Conservation (phyloP, 2,797 vertebrate genomes). For the Sebastes dallii region DNA sequence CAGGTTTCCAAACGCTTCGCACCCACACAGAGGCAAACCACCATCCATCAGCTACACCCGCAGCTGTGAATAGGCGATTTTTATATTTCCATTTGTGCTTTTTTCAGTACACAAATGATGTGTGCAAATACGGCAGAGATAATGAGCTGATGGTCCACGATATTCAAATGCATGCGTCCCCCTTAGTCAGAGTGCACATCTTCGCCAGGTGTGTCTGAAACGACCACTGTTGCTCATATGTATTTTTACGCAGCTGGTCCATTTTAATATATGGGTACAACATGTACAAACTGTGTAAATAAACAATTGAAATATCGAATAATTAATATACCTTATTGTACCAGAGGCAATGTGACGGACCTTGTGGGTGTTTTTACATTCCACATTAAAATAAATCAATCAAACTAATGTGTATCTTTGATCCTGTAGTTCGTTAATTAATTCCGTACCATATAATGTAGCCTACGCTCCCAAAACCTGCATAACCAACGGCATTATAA, state of each 20-base stretch:
- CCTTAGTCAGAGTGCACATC: neutral
- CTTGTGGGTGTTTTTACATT: neutral
- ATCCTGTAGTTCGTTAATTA: neutral
- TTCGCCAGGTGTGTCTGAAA: neutral
- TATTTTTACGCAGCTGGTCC: neutral
- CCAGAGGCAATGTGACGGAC: no score
- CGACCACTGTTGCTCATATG: neutral
- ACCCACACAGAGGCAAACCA: conserved; percentile 20
- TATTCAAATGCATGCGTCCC: conserved; percentile 31
- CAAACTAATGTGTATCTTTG: neutral
- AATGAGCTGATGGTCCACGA: conserved; percentile 30
- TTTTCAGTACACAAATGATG: conserved; percentile 33
- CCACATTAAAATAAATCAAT: neutral
- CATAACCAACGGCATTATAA: no score
- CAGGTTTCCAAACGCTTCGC: conserved; percentile 40
- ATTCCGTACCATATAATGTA: no score
- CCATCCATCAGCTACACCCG: conserved; percentile 42
- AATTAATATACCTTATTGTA: no score
- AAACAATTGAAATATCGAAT: no score
- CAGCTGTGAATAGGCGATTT: conserved; percentile 18
- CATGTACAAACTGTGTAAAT: neutral
- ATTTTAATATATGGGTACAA: neutral
- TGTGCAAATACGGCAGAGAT: conserved; percentile 41
- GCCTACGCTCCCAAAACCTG: no score
- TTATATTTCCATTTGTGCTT: conserved; percentile 14